Evolutionary conservation across 2,888 invertebrate species (phyloP), one percentile per base, ranked within the genome.

Genomic region (Unio delphinus): DNA sequence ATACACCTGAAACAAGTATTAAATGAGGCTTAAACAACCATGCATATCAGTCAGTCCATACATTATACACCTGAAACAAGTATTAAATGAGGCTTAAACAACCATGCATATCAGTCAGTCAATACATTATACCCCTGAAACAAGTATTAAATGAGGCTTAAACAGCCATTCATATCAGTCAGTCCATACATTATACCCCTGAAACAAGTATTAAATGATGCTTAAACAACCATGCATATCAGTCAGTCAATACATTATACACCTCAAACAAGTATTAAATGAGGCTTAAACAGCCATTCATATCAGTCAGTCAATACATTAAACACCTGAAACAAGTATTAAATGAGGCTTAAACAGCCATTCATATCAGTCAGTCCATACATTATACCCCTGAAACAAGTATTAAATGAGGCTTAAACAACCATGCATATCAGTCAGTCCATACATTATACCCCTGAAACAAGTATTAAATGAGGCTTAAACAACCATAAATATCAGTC

Each of bases 241-340:
- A 23, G 96, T 94, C 88, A 96, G 95, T 62, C 95, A 95, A 91
- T 96, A 98, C 95, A 98, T 95, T 80, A 98, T 91, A 64, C 94
- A 93, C 73, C 94, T 94, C 90, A 68, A 79, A 79, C n/a, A 61
- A 11, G 64, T 11, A 45, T 45, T 45, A 45, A 45, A 15, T 45
- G 11, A 45, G 1, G 45, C 45, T 45, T 45, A 45, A 45, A 45
- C 15, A 45, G 15, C 45, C 11, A 15, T 23, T 23, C 23, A 23
- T 23, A 23, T 23, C 23, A 23, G 96, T 94, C 88, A 96, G 95
- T 62, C 95, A 95, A 91, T 96, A 98, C 95, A 98, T 95, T 80
- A 98, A 91, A 64, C 94, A 93, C 73, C 94, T 94, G 90, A 68
- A 79, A 79, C n/a, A 61, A 11, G 64, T 11, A 45, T 45, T 45